Evolutionary conservation across 2,888 invertebrate genomes (phyloP).

Genomic region (Lapara coniferarum): DNA sequence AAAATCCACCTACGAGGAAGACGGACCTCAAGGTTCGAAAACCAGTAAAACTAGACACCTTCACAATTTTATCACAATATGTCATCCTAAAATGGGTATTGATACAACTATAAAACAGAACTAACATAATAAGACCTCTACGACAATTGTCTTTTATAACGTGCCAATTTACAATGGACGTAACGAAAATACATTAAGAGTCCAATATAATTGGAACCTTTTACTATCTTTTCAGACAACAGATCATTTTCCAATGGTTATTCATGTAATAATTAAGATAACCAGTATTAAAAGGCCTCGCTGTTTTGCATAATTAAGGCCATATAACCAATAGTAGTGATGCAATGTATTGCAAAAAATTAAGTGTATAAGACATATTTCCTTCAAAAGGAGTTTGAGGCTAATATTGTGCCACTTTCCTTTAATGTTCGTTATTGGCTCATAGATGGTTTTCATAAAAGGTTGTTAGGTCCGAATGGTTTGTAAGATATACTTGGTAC

Average conservation of each 20-base stretch:
- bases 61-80: slow-evolving; percentile 21
- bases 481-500: background rate
- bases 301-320: slow-evolving; percentile 21
- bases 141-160: background rate
- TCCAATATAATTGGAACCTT: background rate
- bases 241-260: slow-evolving; percentile 6
- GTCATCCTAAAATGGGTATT: slow-evolving; percentile 6
- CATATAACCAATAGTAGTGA: slow-evolving; percentile 20
- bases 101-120: background rate
- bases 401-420: slow-evolving; percentile 16
- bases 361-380: slow-evolving; percentile 5
- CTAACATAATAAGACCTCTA: background rate
- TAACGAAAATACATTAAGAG: background rate
- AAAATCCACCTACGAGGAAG: slow-evolving; percentile 41
- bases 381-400: slow-evolving; percentile 1
- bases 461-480: no score
- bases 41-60: slow-evolving; percentile 30
- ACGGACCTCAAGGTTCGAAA: slow-evolving; percentile 33
- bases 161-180: background rate
- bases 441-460: background rate
- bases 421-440: slow-evolving; percentile 15
- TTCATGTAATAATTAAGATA: background rate
- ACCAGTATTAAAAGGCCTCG: slow-evolving; percentile 29
- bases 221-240: slow-evolving; percentile 8
- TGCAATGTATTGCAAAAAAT: slow-evolving; percentile 20